Evolutionary conservation across 2,797 vertebrate species (phyloP).

Genomic region (Ateles fusciceps): DNA sequence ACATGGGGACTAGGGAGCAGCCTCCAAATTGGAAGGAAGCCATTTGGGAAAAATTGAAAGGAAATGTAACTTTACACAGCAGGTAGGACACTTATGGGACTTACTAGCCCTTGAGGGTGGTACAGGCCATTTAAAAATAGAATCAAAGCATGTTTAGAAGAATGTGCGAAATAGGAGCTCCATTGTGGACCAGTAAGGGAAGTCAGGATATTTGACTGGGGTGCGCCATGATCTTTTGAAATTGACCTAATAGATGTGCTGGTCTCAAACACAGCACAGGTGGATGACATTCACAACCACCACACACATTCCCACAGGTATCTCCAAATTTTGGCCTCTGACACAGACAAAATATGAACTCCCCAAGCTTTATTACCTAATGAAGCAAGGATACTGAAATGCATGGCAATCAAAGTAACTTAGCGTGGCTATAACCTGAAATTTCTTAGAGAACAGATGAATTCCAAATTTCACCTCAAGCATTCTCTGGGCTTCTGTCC

Average conservation of each 20-base stretch:
- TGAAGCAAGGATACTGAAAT: background rate
- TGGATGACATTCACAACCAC: background rate
- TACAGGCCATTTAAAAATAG: slow-evolving; percentile 61
- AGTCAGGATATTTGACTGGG: background rate
- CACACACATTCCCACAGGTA: background rate
- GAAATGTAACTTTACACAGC: slow-evolving; percentile 56
- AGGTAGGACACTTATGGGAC: slow-evolving; percentile 30
- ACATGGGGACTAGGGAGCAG: background rate
- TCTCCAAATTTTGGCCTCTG: background rate
- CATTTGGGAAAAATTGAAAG: slow-evolving; percentile 49
- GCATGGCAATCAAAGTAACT: background rate
- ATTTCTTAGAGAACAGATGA: background rate
- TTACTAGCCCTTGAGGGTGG: slow-evolving; percentile 44
- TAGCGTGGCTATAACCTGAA: background rate
- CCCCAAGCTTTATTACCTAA: background rate
- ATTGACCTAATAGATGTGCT: background rate
- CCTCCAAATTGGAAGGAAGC: slow-evolving; percentile 54
- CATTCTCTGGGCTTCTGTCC: background rate
- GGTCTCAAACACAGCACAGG: background rate
- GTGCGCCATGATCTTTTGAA: background rate
- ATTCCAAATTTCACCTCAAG: slow-evolving; percentile 2
- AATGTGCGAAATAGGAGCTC: slow-evolving; percentile 26
- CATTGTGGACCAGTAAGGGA: background rate
- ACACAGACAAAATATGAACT: background rate
- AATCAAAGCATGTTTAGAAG: slow-evolving; percentile 44